Evolutionary conservation across 2,888 invertebrate genomes (phyloP).

Genomic region (Bombylius discolor): DNA sequence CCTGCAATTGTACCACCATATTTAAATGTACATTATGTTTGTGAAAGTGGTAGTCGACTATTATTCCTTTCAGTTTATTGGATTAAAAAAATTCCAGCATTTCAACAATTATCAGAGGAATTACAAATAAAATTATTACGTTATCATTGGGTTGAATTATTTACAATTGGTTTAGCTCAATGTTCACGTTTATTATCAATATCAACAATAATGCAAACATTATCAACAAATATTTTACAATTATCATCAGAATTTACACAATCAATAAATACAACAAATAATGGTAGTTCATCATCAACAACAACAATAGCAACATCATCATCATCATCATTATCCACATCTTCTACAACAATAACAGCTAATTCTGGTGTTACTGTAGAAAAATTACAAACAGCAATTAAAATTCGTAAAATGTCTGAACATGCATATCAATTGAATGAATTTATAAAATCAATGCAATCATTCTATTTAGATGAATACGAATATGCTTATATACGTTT

Average conservation of each 20-base stretch:
- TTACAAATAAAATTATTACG: slow-evolving; percentile 72
- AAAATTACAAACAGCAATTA: slow-evolving; percentile 56
- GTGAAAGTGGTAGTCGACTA: slow-evolving; percentile 86
- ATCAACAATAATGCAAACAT: slow-evolving; percentile 64
- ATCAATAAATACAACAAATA: background rate
- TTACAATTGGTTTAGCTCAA: slow-evolving; percentile 81
- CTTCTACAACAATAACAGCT: slow-evolving; percentile 20
- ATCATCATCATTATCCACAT: background rate
- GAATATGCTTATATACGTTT: slow-evolving; percentile 84
- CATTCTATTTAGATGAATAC: slow-evolving; percentile 61
- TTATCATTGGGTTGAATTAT: slow-evolving; percentile 84
- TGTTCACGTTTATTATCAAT: slow-evolving; percentile 67
- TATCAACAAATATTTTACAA: slow-evolving; percentile 47
- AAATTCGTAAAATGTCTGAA: slow-evolving; percentile 62
- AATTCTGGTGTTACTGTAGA: slow-evolving; percentile 35
- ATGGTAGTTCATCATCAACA: background rate
- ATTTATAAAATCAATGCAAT: slow-evolving; percentile 60
- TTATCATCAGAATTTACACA: slow-evolving; percentile 22
- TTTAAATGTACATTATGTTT: slow-evolving; percentile 85
- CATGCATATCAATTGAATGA: slow-evolving; percentile 73
- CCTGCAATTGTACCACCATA: slow-evolving; percentile 72
- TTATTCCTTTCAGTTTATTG: slow-evolving; percentile 84
- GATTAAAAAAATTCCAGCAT: slow-evolving; percentile 73
- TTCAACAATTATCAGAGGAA: slow-evolving; percentile 67
- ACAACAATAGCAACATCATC: slow-evolving; percentile 21